Conservation (phyloP, 2,797 vertebrate genomes). For the Diplodus puntazzo region DNA sequence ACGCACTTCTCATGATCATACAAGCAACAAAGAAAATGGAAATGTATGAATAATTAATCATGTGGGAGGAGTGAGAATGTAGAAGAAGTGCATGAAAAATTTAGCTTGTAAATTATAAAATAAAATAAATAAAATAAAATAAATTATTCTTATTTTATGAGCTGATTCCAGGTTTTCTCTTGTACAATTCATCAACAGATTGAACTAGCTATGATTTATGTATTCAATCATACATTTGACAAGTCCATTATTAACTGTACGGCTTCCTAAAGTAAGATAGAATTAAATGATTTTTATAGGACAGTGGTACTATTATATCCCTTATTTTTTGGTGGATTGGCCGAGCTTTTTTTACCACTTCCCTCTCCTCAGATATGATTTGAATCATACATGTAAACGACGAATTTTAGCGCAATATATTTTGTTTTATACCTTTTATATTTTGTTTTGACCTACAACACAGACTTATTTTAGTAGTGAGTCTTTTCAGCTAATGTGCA, state of each 20-base stretch:
- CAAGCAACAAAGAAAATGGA: slow-evolving; percentile 7
- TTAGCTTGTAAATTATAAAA: no score
- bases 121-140: no score
- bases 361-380: background rate
- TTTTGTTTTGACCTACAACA: background rate
- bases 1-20: slow-evolving; percentile 4
- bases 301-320: background rate
- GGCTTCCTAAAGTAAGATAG: background rate
- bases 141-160: background rate
- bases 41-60: slow-evolving; percentile 4
- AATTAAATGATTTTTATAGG: background rate
- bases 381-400: background rate
- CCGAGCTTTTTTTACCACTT: background rate
- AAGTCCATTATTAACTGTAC: background rate
- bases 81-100: background rate
- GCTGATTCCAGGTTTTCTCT: background rate
- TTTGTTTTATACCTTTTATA: background rate
- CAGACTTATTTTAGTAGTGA: background rate
- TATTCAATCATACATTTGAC: background rate
- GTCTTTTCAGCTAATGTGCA: background rate
- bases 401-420: background rate
- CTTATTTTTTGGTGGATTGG: background rate
- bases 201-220: background rate
- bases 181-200: background rate
- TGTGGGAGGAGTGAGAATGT: background rate